Base-by-base conservation (phyloP, 1,140 invertebrate genomes). In the Mercenaria mercenaria region DNA sequence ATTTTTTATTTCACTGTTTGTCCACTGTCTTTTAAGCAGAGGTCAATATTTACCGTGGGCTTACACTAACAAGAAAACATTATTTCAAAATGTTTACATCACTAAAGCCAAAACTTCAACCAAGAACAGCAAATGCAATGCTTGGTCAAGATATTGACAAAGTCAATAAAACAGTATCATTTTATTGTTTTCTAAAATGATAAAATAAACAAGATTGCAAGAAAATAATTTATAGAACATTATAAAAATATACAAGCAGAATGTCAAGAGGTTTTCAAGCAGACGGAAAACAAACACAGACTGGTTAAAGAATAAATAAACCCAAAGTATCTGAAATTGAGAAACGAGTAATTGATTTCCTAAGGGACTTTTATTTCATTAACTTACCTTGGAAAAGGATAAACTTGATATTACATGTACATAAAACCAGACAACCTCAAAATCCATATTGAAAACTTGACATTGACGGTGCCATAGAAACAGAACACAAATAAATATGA, bases 1-100 rank as follows among this genome's bases (percentile, higher is more conserved):
- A 76, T 76, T 41, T 67, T 76, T 76, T 59, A 79, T 79, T 79
- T 56, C n/a, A 74, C 26, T 72, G 69, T 85, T 85, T 85, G 41
- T 39, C 64, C 47, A 85, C 26, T 15, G 18, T 37, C 41, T 85
- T 85, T 50, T 3, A 37, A 29, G 3, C 26, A 50, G 13, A 26
- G 64, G 69, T 85, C 83, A 85, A 74, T 74, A 74, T 74, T 76
- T 64, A 34, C 64, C 13, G 56, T 47, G 69, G 41, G 26, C 69
- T 72, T 13, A 50, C 50, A 11, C 34, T 26, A 52, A 34, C 67
- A 74, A 72, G 69, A 85, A 69, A 74, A 85, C 64, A 50, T 56
- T 32, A 72, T 85, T 52, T 85, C 26, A 37, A 32, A 37, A 59
- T 23, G 8, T 23, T 32, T 79, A 52, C 47, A 79, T 29, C 47